Conservation (phyloP, 2,113 vertebrate species). For the Chroicocephalus ridibundus region DNA sequence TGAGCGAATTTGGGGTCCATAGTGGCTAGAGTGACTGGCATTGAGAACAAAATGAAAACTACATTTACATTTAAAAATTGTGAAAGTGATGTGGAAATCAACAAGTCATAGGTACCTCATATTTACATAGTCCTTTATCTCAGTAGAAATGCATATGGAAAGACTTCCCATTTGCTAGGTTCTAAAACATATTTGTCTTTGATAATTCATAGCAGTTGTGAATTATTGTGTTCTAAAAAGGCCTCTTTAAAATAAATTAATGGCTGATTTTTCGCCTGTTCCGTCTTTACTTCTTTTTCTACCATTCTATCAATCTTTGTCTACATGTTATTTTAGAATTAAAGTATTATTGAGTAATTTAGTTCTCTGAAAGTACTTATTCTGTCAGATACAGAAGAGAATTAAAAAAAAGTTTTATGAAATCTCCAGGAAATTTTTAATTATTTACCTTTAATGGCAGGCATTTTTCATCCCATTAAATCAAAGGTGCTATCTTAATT, state of each 20-base stretch:
- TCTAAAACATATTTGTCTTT: not conserved
- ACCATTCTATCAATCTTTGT: not conserved
- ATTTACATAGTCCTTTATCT: not conserved
- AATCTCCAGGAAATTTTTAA: not conserved
- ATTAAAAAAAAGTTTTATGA: not conserved
- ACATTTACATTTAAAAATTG: not conserved
- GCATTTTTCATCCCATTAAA: not conserved
- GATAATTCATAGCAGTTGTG: not conserved
- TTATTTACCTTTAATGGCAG: not conserved
- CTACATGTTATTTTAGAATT: not conserved
- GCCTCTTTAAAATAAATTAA: not conserved
- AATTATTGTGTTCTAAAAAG: not conserved
- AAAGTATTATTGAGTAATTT: not conserved
- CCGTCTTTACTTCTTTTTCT: not conserved
- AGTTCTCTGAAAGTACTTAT: not conserved
- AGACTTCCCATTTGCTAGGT: not conserved
- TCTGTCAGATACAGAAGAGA: not conserved
- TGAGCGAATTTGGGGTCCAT: fast-evolving
- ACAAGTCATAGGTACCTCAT: not conserved
- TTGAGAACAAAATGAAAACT: not conserved
- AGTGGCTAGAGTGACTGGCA: not conserved
- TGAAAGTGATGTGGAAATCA: not conserved
- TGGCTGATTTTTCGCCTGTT: not conserved
- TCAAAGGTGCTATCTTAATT: not conserved
- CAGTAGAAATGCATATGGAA: not conserved